A percentile compares a stretch with the other conserved stretches of the same genome.
Conservation (phyloP, 2,797 vertebrate genomes). For the Acanthis flammea region DNA sequence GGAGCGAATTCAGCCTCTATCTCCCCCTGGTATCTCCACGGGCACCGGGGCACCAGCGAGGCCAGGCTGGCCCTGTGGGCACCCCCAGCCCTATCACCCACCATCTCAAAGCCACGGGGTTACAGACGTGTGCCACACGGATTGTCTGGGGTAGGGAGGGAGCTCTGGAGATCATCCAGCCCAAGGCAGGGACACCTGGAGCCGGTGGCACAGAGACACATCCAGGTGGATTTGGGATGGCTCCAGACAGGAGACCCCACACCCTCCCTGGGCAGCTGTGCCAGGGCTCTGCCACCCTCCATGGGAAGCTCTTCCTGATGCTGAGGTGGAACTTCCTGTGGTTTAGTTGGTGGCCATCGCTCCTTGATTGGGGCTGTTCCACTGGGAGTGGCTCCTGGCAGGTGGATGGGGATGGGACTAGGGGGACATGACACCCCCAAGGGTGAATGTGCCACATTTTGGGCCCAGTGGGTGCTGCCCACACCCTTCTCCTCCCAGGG, state of each 20-base stretch:
- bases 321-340: accelerated
- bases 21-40: background rate
- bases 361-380: background rate
- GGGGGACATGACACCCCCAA: accelerated
- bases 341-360: accelerated
- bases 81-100: constrained; percentile 3
- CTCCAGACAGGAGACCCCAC: background rate
- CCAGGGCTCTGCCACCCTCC: background rate
- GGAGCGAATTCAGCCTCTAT: background rate
- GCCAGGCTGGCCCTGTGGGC: background rate
- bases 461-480: background rate
- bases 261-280: background rate
- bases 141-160: background rate
- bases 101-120: constrained; percentile 35
- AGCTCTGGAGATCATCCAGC: background rate
- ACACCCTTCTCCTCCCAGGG: background rate
- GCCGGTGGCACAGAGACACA: accelerated
- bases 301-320: accelerated
- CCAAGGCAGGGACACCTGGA: background rate
- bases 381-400: accelerated
- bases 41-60: background rate
- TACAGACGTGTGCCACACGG: accelerated
- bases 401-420: accelerated
- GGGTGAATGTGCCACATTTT: accelerated
- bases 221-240: background rate